Base-by-base conservation (phyloP, 2,888 invertebrate species). In the Tholera decimalis region DNA sequence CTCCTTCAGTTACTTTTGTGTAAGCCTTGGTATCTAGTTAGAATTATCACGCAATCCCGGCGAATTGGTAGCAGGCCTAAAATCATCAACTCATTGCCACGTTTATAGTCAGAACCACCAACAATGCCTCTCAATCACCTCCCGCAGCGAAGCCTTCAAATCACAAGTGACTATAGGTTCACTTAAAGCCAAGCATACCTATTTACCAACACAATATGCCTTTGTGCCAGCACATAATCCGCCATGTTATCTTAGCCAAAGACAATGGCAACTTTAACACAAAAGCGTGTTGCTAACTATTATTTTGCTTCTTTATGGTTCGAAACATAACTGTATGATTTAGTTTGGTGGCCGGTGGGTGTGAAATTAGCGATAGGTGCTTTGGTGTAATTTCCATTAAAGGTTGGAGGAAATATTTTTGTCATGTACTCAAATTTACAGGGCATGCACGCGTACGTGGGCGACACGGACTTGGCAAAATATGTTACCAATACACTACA, bases 201-300 rank as follows among this genome's bases (percentile, higher is more conserved):
- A 57, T 67, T 55, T 56, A 46, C n/a, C 33, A 26, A 39, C 39
- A 68, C 62, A 69, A 69, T 69, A 15, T 41, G 43, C 60, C 20
- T 69, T 78, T 77, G 75, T 74, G 30, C 44, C 1, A 4, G 41
- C 24, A 51, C 15, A 60, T 65, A 74, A 77, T 54, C 71, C 56
- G 59, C 41, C 74, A 59, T 77, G 78, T 74, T 75, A 75, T 77
- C 79, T 66, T 49, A 26, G n/a, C 39, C 37, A 75, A 9, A 79
- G 67, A 78, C 77, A 77, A 77, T 66, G 28, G 75, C 47, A 41
- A 55, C 54, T 74, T 57, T 51, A 20, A 9, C 37, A 73, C 56
- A 75, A 79, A 71, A 71, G 79, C 59, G 39, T 60, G 63, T 60
- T 53, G 49, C 47, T 20, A 71, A 55, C 71, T 63, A 54, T 64